A percentile compares a stretch with the other conserved stretches of the same genome.
Conservation (phyloP, 1,140 invertebrate genomes). For the Anadara kagoshimensis region DNA sequence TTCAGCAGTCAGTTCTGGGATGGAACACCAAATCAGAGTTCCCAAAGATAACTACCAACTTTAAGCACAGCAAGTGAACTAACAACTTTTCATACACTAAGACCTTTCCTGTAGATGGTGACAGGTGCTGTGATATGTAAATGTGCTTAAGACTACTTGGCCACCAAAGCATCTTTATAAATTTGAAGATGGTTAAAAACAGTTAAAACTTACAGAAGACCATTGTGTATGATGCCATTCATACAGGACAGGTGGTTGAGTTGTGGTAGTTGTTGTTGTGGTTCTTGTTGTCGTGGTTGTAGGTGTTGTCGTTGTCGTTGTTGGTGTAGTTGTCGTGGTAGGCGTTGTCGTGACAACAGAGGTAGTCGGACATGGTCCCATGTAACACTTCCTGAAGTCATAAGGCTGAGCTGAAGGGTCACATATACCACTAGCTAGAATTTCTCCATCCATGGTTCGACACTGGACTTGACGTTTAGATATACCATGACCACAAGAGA, state of each 20-base stretch:
- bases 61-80: too few relatives aligned
- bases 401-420: conserved; percentile 49
- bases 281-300: conserved; percentile 45
- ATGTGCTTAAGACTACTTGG: too few relatives aligned
- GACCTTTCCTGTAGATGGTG: too few relatives aligned
- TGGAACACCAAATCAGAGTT: too few relatives aligned
- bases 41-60: too few relatives aligned
- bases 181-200: conserved; percentile 70
- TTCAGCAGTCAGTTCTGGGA: too few relatives aligned
- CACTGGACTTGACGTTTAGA: conserved; percentile 52
- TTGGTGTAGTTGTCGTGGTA: conserved; percentile 13
- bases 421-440: conserved; percentile 49
- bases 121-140: too few relatives aligned
- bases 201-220: conserved; percentile 58
- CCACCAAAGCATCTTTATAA: not conserved
- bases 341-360: conserved; percentile 45
- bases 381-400: conserved; percentile 50
- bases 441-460: conserved; percentile 31
- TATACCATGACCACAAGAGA: conserved; percentile 65
- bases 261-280: conserved; percentile 8
- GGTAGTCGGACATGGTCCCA: conserved; percentile 43
- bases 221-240: conserved; percentile 61
- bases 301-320: conserved; percentile 33
- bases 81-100: too few relatives aligned
- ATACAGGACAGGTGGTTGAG: not conserved